Percentiles rank a stretch among this genome's conserved stretches.
These are phyloP conservation scores for Dipodomys spectabilis DNA, from an alignment of 2,113 vertebrate species.

Conservation along the genomic window DNA sequence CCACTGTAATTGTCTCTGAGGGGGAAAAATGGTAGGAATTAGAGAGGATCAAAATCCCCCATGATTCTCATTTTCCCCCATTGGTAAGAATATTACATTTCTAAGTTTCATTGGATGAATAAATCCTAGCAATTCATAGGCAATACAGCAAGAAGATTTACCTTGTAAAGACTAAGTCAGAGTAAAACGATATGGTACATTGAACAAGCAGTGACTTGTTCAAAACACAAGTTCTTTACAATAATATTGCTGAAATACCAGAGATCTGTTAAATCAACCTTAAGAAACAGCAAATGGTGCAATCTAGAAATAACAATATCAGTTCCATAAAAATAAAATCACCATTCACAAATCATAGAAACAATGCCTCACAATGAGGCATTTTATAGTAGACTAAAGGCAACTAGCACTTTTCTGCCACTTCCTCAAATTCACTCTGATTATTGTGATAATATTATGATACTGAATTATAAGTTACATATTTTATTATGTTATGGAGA, in stretches of 20 bases:
- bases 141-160: slow-evolving; percentile 59
- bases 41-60: not conserved
- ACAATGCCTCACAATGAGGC: not conserved
- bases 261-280: slow-evolving; percentile 66
- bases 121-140: slow-evolving; percentile 54
- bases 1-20: not conserved
- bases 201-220: slow-evolving; percentile 69
- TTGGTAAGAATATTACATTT: slow-evolving; percentile 54
- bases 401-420: not conserved
- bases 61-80: not conserved
- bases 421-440: not conserved
- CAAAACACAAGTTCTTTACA: slow-evolving; percentile 65
- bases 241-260: slow-evolving; percentile 68
- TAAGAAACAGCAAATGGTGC: slow-evolving; percentile 36
- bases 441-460: not conserved
- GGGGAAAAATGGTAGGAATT: not conserved
- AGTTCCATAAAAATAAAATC: slow-evolving; percentile 10
- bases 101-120: slow-evolving; percentile 48
- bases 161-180: slow-evolving; percentile 35
- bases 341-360: slow-evolving; percentile 11
- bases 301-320: slow-evolving; percentile 46
- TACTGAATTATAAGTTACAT: not conserved
- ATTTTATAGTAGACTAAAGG: not conserved
- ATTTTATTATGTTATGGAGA: not conserved
- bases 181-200: slow-evolving; percentile 59